A percentile compares a stretch with the other conserved stretches of the same genome.
Evolutionary conservation across 1,140 invertebrate genomes (phyloP).

Genomic region (Drosophila pallidifrons): DNA sequence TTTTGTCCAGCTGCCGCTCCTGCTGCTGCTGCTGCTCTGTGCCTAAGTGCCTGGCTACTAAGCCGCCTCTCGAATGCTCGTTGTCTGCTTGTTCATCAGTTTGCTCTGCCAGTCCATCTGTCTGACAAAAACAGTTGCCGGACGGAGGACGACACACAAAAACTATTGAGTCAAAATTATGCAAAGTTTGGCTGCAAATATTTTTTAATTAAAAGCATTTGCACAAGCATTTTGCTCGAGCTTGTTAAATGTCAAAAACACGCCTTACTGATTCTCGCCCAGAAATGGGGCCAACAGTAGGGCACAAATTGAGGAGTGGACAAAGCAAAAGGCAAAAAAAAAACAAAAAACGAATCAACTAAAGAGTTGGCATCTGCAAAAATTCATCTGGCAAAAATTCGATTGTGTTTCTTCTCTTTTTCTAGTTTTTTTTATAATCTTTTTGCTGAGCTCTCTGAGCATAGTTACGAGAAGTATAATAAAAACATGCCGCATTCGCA

Average conservation of each 20-base stretch:
- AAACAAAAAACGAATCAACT: background rate
- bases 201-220: conserved; percentile 79
- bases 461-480: conserved; percentile 39
- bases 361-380: conserved; percentile 58
- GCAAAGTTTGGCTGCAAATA: conserved; percentile 67
- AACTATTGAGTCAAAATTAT: conserved; percentile 68
- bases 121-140: conserved; percentile 38
- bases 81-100: background rate
- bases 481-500: conserved; percentile 60
- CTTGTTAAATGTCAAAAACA: conserved; percentile 76
- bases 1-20: conserved; percentile 34
- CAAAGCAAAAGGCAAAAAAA: background rate
- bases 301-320: background rate
- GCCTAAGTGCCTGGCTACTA: conserved; percentile 56
- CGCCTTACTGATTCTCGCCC: conserved; percentile 60
- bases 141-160: conserved; percentile 17
- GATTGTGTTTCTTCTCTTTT: conserved; percentile 47
- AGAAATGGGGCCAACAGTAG: background rate
- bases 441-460: conserved; percentile 27
- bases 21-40: conserved; percentile 39
- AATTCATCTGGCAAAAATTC: conserved; percentile 70
- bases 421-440: conserved; percentile 21
- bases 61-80: conserved; percentile 17
- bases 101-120: background rate
- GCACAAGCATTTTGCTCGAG: conserved; percentile 36